Evolutionary conservation across 2,888 invertebrate species (phyloP).

Genomic region (Acronicta aceris): DNA sequence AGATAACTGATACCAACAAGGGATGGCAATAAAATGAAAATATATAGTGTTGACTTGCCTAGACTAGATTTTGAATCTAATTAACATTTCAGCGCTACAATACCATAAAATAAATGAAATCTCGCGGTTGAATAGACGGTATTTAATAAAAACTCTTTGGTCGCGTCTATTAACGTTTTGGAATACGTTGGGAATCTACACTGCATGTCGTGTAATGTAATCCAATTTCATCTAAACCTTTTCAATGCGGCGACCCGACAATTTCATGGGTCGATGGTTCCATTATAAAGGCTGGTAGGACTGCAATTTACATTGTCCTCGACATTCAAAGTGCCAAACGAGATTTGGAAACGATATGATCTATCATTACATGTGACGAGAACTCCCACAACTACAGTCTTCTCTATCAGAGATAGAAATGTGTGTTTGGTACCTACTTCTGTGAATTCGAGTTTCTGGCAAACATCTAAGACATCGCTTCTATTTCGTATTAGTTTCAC

Average conservation of each 20-base stretch:
- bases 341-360: constrained; percentile 29
- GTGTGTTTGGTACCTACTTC: not conserved
- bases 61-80: constrained; percentile 11
- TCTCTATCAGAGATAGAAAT: not conserved
- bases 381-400: too few relatives aligned
- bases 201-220: constrained; percentile 20
- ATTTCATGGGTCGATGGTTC: constrained; percentile 54
- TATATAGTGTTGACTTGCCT: constrained; percentile 3
- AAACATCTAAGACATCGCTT: not conserved
- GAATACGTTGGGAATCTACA: constrained; percentile 16
- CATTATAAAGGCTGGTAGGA: constrained; percentile 44
- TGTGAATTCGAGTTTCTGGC: not conserved
- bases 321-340: constrained; percentile 23
- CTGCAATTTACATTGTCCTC: constrained; percentile 44
- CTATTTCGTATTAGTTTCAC: not conserved
- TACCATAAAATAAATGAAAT: constrained; percentile 18
- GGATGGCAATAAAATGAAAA: constrained; percentile 33
- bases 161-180: constrained; percentile 5
- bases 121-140: constrained; percentile 2
- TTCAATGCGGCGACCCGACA: constrained; percentile 35
- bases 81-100: constrained; percentile 6
- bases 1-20: constrained; percentile 27
- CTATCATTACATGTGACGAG: not conserved
- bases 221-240: constrained; percentile 39
- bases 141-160: constrained; percentile 12